Base-by-base conservation (phyloP, 2,797 vertebrate genomes). In the Poliocrania exsul region DNA sequence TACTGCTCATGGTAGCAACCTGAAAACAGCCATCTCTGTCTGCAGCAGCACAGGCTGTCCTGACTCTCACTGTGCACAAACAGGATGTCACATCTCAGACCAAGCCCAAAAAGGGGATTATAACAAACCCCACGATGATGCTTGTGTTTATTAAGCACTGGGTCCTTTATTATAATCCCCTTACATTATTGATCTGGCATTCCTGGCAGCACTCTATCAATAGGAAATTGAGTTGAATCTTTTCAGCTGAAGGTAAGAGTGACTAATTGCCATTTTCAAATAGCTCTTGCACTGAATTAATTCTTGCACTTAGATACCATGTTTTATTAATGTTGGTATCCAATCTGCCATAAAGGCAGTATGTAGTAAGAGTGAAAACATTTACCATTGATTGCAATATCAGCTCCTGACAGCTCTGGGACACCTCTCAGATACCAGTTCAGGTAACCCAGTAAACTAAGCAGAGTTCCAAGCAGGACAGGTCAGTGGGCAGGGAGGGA, bases 221-320 rank as follows among this genome's bases (percentile, higher is more conserved):
- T 26, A 69, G 57, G 88, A 95, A 95, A 92, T 67, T 21, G 70
- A 93, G 89, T 7, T 81, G 89, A 86, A 93, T 86, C 28, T 95
- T 95, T 93, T 80, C 84, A 85, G 61, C 87, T 94, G 94, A 92
- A 89, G 86, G 15, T 73, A 91, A 88, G n/a, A 70, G 86, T 95
- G 91, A 95, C 90, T 94, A 95, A 97, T 93, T 94, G 88, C 91
- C 84, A 81, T 83, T 92, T 91, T 94, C 94, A 95, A 90, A 94
- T 17, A 95, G 72, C 81, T 95, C 73, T 95, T 86, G 88, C 91
- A 86, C 78, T 86, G 92, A 94, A 92, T 91, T 87, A 92, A 96
- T 95, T 93, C 91, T 94, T 96, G 94, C 91, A 86, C 90, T 90
- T 93, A 90, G 61, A 77, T 95, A 71, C 49, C 61, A 58, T 74